Evolutionary conservation across 2,113 vertebrate genomes (phyloP).

Genomic region (Meles meles): DNA sequence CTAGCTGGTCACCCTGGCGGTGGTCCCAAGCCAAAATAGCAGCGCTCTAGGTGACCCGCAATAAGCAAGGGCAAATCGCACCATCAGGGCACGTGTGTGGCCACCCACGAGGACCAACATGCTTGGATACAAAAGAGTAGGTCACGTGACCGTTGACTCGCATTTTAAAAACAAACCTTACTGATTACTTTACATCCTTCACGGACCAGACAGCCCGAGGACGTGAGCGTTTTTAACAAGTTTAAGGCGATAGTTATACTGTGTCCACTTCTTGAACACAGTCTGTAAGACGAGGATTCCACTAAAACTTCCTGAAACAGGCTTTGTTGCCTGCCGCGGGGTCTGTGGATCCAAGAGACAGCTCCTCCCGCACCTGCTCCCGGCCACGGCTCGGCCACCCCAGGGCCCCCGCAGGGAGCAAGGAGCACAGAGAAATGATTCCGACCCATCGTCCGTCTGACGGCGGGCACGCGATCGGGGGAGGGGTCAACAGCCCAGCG

Average conservation of each 20-base stretch:
- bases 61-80: fast-evolving
- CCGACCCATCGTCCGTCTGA: not conserved
- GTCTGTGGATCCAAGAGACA: fast-evolving
- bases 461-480: fast-evolving
- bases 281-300: not conserved
- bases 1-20: not conserved
- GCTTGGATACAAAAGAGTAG: fast-evolving
- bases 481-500: not conserved
- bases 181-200: fast-evolving
- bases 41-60: not conserved
- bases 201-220: fast-evolving
- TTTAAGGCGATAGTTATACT: not conserved
- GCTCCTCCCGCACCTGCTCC: not conserved
- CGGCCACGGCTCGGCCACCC: not conserved
- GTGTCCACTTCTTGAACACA: fast-evolving
- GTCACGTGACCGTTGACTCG: fast-evolving
- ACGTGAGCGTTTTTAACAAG: fast-evolving
- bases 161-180: not conserved
- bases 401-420: not conserved
- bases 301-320: too few relatives aligned
- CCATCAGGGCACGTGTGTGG: fast-evolving
- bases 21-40: not conserved
- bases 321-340: fast-evolving
- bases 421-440: not conserved
- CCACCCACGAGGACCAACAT: too few relatives aligned